A percentile compares a stretch with the other conserved stretches of the same genome.
phyloP scores from a whole-genome alignment of 2,113 vertebrate genomes.

The Bombycilla garrulus region DNA sequence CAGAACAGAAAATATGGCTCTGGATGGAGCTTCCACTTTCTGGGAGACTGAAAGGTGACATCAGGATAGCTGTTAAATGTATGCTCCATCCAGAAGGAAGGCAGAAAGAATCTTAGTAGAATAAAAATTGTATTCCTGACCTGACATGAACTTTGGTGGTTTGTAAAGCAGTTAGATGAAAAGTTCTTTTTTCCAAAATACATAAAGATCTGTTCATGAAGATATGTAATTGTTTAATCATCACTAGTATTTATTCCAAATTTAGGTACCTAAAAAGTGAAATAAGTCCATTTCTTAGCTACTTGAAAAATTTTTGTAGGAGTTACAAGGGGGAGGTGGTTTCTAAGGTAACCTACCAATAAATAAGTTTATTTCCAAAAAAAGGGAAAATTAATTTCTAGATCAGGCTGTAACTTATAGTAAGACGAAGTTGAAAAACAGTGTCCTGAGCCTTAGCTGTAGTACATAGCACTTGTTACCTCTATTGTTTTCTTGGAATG shows the following conservation, averaged over 20 bases:
- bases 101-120: background rate
- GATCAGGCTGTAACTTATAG: background rate
- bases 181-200: conserved; percentile 2
- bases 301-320: background rate
- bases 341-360: conserved; percentile 32
- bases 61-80: conserved; percentile 5
- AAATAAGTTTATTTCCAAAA: conserved; percentile 38
- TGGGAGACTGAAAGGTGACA: background rate
- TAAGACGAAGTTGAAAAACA: background rate
- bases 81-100: background rate
- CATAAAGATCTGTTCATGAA: background rate
- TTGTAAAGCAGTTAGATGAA: conserved; percentile 8
- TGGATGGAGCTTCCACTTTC: background rate
- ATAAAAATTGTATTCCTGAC: conserved; percentile 16
- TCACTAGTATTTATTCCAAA: background rate
- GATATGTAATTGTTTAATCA: background rate
- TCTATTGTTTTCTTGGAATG: background rate
- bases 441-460: background rate
- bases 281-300: background rate
- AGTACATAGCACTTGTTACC: background rate
- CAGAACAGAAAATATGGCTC: background rate
- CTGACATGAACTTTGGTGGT: background rate
- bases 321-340: background rate
- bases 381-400: background rate
- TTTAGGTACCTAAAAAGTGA: conserved; percentile 8